Percentiles rank a stretch among this genome's conserved stretches.
phyloP scores from a whole-genome alignment of 2,797 vertebrate species.

The Amblyopsis hoosieri region DNA sequence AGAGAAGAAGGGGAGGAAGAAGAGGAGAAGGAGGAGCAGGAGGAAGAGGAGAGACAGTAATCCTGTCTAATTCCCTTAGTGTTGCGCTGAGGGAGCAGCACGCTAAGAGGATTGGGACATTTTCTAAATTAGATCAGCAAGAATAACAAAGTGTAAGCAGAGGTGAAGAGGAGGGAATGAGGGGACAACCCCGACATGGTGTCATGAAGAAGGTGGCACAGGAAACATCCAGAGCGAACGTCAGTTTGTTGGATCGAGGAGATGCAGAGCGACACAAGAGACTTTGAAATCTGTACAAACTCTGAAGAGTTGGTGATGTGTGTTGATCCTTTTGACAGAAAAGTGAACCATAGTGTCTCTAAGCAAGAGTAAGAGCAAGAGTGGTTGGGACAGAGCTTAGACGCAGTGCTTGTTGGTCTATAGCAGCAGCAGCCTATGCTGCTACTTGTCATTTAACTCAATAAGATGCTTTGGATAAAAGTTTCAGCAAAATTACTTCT shows the following conservation, averaged over 20 bases:
- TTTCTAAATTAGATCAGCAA: conserved; percentile 90
- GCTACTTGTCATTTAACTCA: no score
- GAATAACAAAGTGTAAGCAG: conserved; percentile 79
- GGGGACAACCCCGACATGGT: conserved; percentile 33
- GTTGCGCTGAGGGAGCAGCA: conserved; percentile 81
- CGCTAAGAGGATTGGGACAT: conserved; percentile 89
- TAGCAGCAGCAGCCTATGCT: no score
- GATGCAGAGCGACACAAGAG: background rate
- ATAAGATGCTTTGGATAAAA: no score
- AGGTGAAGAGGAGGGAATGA: conserved; percentile 38
- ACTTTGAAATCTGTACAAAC: no score
- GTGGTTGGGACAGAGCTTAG: no score
- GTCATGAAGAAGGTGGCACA: conserved; percentile 6
- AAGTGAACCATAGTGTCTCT: no score
- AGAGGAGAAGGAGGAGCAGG: conserved; percentile 29
- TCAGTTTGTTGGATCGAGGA: background rate
- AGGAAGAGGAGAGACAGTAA: conserved; percentile 70
- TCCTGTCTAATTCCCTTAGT: conserved; percentile 86
- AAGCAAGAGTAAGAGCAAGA: no score
- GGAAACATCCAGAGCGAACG: background rate
- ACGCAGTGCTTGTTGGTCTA: no score
- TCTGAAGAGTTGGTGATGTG: no score
- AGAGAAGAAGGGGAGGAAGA: conserved; percentile 39
- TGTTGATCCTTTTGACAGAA: no score
- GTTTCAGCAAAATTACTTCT: no score